Percentiles rank a stretch among this genome's conserved stretches.
phyloP scores from a whole-genome alignment of 2,797 vertebrate species.

The Lacerta bilineata region DNA sequence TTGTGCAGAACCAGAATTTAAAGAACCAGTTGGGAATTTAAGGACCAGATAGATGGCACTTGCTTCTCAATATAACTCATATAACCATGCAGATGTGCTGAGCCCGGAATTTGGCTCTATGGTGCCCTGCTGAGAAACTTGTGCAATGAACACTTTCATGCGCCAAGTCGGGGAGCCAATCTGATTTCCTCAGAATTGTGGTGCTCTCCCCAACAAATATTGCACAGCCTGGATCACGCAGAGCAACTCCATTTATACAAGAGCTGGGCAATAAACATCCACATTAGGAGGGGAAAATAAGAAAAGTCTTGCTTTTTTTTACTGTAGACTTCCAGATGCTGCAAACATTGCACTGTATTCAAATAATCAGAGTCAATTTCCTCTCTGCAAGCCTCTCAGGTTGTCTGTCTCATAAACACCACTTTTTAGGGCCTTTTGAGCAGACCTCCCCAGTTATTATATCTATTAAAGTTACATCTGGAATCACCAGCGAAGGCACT shows the following conservation, averaged over 20 bases:
- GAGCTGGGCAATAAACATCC: neutral
- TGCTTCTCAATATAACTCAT: neutral
- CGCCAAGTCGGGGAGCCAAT: neutral
- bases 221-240: neutral
- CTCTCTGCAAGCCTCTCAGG: neutral
- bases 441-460: neutral
- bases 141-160: neutral
- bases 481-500: neutral
- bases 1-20: neutral
- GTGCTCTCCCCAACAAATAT: neutral
- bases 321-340: conserved; percentile 40
- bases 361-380: conserved; percentile 26
- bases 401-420: conserved; percentile 30
- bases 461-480: conserved; percentile 12
- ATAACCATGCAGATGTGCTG: neutral
- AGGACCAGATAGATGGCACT: neutral
- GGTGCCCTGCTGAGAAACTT: neutral
- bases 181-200: neutral
- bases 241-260: conserved; percentile 3
- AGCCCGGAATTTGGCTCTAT: neutral
- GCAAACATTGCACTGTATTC: conserved; percentile 15
- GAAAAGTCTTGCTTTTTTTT: neutral
- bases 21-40: neutral
- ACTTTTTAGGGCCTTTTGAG: conserved; percentile 22
- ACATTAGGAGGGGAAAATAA: neutral